These are phyloP conservation scores for Bacillus rossius DNA, from an alignment of 1,140 invertebrate species.

Conservation along the genomic window DNA sequence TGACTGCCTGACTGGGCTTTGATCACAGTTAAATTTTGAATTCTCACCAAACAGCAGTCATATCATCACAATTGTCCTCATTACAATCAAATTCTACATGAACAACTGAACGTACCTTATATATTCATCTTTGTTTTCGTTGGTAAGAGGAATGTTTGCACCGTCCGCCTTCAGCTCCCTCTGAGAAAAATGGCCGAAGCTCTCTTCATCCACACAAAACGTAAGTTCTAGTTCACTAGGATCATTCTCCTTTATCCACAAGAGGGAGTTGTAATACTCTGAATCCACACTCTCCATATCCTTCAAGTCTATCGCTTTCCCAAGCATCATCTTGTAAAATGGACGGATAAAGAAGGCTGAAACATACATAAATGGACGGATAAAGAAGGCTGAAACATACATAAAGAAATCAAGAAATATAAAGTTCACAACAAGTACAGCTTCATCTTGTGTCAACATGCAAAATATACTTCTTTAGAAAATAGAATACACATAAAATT, in stretches of 20 bases:
- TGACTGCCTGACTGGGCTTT: too few relatives aligned
- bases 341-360: slow-evolving; percentile 97
- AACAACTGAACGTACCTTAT: slow-evolving; percentile 79
- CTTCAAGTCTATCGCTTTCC: slow-evolving; percentile 87
- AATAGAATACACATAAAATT: too few relatives aligned
- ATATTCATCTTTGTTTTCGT: slow-evolving; percentile 96
- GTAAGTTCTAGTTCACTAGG: slow-evolving; percentile 90
- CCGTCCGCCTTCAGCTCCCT: slow-evolving; percentile 89
- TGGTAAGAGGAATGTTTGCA: slow-evolving; percentile 82
- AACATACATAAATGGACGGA: slow-evolving; percentile 76
- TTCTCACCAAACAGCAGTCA: too few relatives aligned
- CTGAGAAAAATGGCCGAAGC: slow-evolving; percentile 90
- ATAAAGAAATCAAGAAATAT: slow-evolving; percentile 50
- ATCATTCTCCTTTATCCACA: slow-evolving; percentile 98
- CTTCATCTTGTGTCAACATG: too few relatives aligned
- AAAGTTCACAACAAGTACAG: too few relatives aligned
- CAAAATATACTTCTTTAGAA: too few relatives aligned
- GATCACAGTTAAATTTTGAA: too few relatives aligned
- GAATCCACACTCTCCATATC: slow-evolving; percentile 99
- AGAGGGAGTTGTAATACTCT: slow-evolving; percentile 96
- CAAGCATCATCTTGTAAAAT: slow-evolving; percentile 99
- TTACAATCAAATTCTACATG: too few relatives aligned
- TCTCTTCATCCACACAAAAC: slow-evolving; percentile 95
- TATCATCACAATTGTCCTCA: too few relatives aligned
- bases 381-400: slow-evolving; percentile 84